These are phyloP conservation scores for Agapornis canus DNA, from an alignment of 2,797 vertebrate species.

Conservation along the genomic window DNA sequence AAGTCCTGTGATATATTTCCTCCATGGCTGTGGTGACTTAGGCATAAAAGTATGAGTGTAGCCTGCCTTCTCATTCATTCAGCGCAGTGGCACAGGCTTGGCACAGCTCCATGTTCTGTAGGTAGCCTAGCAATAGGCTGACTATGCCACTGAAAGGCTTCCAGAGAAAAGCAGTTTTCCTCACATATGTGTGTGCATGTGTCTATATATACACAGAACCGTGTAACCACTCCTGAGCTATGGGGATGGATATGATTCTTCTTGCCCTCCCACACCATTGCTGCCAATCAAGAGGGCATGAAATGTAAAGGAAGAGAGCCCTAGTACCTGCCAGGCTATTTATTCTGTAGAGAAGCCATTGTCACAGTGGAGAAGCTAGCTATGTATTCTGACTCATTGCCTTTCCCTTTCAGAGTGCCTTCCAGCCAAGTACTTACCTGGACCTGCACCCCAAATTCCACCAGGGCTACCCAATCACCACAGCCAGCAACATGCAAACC, in stretches of 20 bases:
- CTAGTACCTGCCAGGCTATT: accelerated
- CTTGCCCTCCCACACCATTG: background rate
- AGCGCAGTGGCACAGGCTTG: background rate
- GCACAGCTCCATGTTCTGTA: accelerated
- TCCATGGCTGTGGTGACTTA: background rate
- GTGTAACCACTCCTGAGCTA: background rate
- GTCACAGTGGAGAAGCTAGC: background rate
- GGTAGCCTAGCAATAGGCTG: background rate
- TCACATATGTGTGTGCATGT: background rate
- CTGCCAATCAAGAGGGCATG: background rate
- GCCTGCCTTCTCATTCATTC: background rate
- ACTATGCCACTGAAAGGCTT: background rate
- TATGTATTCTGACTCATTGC: background rate
- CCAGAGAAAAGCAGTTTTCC: background rate
- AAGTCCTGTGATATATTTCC: background rate
- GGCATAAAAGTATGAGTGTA: accelerated
- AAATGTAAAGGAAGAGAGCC: background rate
- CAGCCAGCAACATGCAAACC: constrained; percentile 12
- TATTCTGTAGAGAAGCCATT: background rate
- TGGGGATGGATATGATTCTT: background rate
- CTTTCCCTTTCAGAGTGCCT: constrained; percentile 51
- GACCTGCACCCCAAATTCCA: constrained; percentile 39
- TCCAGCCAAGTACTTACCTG: constrained; percentile 36
- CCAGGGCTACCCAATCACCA: background rate
- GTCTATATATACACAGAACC: background rate